These are phyloP conservation scores for Streptopelia turtur DNA, from an alignment of 2,797 vertebrate genomes.

Conservation along the genomic window DNA sequence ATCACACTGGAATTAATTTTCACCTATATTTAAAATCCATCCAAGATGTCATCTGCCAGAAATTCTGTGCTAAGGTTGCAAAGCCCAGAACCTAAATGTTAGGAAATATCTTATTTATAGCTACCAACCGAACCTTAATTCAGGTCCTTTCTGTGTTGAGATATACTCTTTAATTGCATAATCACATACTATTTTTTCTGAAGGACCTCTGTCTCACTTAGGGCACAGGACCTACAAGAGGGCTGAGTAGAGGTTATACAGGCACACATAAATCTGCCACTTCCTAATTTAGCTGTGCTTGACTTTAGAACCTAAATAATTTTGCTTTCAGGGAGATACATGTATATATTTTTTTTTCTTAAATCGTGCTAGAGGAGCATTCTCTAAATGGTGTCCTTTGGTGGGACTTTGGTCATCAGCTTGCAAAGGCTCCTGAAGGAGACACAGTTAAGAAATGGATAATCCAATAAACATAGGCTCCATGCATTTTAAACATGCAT, in stretches of 20 bases:
- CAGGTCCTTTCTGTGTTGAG: not conserved
- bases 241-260: constrained; percentile 41
- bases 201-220: not conserved
- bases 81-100: not conserved
- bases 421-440: not conserved
- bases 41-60: not conserved
- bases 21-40: not conserved
- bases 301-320: constrained; percentile 52
- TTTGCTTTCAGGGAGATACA: constrained; percentile 9
- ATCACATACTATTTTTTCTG: constrained; percentile 51
- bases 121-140: not conserved
- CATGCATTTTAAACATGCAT: constrained; percentile 28
- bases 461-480: constrained; percentile 26
- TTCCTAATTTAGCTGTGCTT: constrained; percentile 61
- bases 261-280: constrained; percentile 58
- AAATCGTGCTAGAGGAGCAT: not conserved
- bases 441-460: constrained; percentile 13
- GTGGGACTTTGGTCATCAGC: not conserved
- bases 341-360: not conserved
- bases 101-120: not conserved
- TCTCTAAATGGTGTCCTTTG: not conserved
- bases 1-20: not conserved
- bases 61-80: not conserved
- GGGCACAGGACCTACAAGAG: constrained; percentile 59
- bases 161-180: constrained; percentile 34